Base-by-base conservation (phyloP, 2,797 vertebrate species). In the Agapornis canus region DNA sequence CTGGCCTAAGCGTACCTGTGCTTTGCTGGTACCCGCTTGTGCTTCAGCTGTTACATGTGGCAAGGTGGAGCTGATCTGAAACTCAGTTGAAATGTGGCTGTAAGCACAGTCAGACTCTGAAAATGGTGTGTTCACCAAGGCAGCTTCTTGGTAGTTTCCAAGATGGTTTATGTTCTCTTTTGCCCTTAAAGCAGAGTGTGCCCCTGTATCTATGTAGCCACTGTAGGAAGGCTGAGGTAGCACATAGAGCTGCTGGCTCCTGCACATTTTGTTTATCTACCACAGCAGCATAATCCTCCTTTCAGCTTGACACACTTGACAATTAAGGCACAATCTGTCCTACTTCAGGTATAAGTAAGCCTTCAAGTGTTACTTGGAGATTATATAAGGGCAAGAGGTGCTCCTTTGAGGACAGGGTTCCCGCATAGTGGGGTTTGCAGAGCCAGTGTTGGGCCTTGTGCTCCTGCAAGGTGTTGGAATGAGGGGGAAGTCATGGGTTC, bases 261-360 rank as follows among this genome's bases (percentile, higher is more conserved):
- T 20, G 13, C 43, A 0, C 0, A 9, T 69, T 63, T 31, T 3
- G 1, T 59, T 79, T 42, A 6, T 82, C 73, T 60, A 3, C 57
- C 12, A 3, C 18, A 31, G 64, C 60, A 25, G 32, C 35, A 0
- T 60, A 83, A 94, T 85, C 85, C 68, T 82, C 29, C 45, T 52
- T 71, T 49, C 69, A 88, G 82, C 64, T 3, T n/a, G n/a, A 2
- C 29, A 15, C 2, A 0, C 42, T 71, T 78, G 76, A 72, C 87
- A 78, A 69, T 69, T 90, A 65, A 65, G 76, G 57, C 35, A n/a
- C 0, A 9, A n/a, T 86, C 87, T 91, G 82, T 65, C 57, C 94
- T 93, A 48, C 76, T 87, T 89, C 64, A 68, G 72, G 65, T 86
- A 83, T 61, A 81, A 96, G 82, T 77, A 86, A 92, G 54, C 42